Conservation (phyloP, 2,888 invertebrate genomes). For the Drosophila fulvimacula region DNA sequence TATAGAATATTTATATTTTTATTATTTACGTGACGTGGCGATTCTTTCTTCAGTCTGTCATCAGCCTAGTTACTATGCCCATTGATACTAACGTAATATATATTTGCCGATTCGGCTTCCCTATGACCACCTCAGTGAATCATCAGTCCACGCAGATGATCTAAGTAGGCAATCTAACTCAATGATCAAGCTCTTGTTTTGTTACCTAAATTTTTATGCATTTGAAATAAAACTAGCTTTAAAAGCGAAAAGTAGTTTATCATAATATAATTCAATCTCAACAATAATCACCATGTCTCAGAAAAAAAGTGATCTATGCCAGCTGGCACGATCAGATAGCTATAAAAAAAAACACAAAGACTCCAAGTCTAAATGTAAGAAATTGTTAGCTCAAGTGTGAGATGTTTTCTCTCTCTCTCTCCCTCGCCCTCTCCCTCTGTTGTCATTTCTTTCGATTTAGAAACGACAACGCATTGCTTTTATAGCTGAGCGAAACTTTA, state of each 20-base stretch:
- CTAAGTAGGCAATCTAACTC: not conserved
- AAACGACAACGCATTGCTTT: constrained; percentile 3
- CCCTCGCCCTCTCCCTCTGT: not conserved
- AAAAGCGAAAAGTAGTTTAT: constrained; percentile 1
- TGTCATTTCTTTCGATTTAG: constrained; percentile 2
- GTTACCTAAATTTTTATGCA: not conserved
- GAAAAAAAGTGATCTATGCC: constrained; percentile 5
- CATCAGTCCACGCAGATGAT: not conserved
- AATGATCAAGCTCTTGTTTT: not conserved
- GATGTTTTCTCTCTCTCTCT: no score
- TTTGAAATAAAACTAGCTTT: constrained; percentile 4
- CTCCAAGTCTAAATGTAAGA: constrained; percentile 2
- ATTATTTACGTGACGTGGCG: no score
- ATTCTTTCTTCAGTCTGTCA: no score
- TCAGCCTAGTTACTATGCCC: not conserved
- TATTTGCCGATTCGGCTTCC: not conserved
- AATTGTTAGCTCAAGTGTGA: not conserved
- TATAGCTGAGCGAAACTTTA: constrained; percentile 11
- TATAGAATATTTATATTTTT: no score
- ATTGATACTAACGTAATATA: not conserved
- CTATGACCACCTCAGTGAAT: not conserved
- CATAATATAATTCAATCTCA: constrained; percentile 1
- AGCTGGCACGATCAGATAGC: constrained; percentile 2
- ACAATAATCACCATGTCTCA: not conserved
- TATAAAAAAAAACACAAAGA: constrained; percentile 3